A percentile compares a stretch with the other conserved stretches of the same genome.
These are phyloP conservation scores for Sarcophilus harrisii DNA, from an alignment of 2,797 vertebrate species.

Conservation along the genomic window DNA sequence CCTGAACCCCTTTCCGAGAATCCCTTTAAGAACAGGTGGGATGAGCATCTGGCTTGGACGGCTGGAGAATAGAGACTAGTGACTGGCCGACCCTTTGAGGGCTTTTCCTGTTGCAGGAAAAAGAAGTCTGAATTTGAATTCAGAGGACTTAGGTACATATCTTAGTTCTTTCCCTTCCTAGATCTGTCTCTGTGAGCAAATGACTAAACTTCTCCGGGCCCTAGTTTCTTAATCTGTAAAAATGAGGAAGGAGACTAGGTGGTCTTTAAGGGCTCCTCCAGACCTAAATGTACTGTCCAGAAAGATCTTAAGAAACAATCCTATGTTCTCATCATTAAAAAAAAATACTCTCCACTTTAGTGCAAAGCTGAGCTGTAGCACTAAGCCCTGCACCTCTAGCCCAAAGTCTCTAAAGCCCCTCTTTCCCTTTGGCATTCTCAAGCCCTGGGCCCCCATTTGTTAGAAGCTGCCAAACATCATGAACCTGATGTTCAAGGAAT, in stretches of 20 bases:
- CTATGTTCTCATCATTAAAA: not conserved
- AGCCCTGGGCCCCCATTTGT: conserved; percentile 27
- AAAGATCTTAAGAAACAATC: not conserved
- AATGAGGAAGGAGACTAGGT: not conserved
- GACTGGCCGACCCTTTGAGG: not conserved
- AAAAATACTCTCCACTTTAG: not conserved
- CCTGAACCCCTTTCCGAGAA: not conserved
- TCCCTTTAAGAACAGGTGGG: not conserved
- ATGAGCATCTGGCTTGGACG: not conserved
- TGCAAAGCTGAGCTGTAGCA: not conserved
- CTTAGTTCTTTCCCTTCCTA: not conserved
- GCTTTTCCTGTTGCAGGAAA: not conserved
- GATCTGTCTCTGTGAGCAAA: not conserved
- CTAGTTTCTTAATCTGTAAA: not conserved
- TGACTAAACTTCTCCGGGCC: not conserved
- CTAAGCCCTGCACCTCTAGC: not conserved
- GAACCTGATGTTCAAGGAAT: conserved; percentile 64
- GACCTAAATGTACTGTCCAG: not conserved
- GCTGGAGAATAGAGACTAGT: not conserved
- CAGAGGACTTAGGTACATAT: not conserved
- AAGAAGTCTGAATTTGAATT: not conserved
- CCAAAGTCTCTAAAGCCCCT: not conserved
- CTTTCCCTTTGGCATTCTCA: not conserved
- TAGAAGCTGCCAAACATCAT: conserved; percentile 55
- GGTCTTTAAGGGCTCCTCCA: not conserved